Conservation (phyloP, 2,113 vertebrate species). For the Glaucomys volans region DNA sequence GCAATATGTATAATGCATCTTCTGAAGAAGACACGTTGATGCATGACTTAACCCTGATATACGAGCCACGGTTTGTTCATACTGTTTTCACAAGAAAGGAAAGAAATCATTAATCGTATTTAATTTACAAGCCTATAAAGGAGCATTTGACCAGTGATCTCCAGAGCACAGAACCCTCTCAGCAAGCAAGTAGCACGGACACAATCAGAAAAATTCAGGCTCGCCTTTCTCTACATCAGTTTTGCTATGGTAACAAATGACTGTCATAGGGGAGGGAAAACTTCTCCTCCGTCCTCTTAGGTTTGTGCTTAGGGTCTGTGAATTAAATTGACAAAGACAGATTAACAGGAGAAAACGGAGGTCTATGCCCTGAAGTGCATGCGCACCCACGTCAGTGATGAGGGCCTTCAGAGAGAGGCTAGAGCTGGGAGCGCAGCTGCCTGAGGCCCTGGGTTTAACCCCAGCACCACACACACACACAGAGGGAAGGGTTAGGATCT, state of each 20-base stretch:
- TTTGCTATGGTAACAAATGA: background rate
- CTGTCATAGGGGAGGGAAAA: background rate
- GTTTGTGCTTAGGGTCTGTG: background rate
- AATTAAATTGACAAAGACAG: background rate
- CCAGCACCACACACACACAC: too few relatives aligned
- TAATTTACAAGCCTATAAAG: constrained; percentile 5
- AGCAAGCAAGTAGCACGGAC: background rate
- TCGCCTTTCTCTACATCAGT: background rate
- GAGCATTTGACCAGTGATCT: background rate
- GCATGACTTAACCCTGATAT: background rate
- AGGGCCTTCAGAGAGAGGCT: background rate
- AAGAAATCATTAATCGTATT: background rate
- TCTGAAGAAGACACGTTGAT: background rate
- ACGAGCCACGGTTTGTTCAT: background rate
- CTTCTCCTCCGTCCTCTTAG: background rate
- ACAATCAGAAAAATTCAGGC: background rate
- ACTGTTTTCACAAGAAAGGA: background rate
- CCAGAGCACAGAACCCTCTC: background rate
- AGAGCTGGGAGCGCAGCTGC: background rate
- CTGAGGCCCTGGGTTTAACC: too few relatives aligned
- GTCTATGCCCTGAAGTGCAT: background rate
- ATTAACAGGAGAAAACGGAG: background rate
- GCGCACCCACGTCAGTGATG: too few relatives aligned
- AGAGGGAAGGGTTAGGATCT: background rate
- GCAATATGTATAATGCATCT: background rate